Base-by-base conservation (phyloP, 92 coral and sea anemone species). In the Phenganax subtilis region DNA sequence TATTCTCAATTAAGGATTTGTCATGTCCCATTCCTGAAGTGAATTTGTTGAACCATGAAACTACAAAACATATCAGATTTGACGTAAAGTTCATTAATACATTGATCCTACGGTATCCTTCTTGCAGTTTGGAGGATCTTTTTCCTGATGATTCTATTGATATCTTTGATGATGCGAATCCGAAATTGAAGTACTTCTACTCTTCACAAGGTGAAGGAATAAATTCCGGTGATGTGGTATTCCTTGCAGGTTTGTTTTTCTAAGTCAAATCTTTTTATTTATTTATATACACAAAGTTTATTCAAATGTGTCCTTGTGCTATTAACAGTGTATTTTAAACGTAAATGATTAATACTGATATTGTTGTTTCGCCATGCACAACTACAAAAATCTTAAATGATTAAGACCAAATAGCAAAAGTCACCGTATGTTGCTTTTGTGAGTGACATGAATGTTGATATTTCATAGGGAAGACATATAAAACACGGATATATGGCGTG, bases 401-500 rank as follows among this genome's bases (percentile, higher is more conserved):
- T 37, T 37, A 37, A 37, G 5, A 37, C 30, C 51, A 30, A 8
- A 29, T 29, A 9, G 25, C 25, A 20, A 20, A 20, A 20, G 31
- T 53, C 20, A 17, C 56, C 28, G 12, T 9, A 12, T 37, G 47
- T 37, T 37, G 47, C 5, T 37, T 53, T 29, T n/a, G 10, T 11
- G 51, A 9, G 51, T 27, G 66, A 12, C 12, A 74, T 55, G 7
- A 27, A 74, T 54, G 25, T 51, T 75, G 8, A 73, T 71, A 20
- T n/a, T 44, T 85, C 75, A 16, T 83, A 92, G 97, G 96, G 25
- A 89, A 89, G 82, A 80, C 85, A 51, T 80, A 86, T 44, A 87
- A 92, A 86, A 92, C 85, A 81, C 88, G 89, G 47, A 92, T 90
- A 66, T 87, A 92, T 74, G 97, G 96, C 20, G 92, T 89, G 25